phyloP scores from a whole-genome alignment of 1,140 invertebrate species.

The Leptonema lineaticorne region DNA sequence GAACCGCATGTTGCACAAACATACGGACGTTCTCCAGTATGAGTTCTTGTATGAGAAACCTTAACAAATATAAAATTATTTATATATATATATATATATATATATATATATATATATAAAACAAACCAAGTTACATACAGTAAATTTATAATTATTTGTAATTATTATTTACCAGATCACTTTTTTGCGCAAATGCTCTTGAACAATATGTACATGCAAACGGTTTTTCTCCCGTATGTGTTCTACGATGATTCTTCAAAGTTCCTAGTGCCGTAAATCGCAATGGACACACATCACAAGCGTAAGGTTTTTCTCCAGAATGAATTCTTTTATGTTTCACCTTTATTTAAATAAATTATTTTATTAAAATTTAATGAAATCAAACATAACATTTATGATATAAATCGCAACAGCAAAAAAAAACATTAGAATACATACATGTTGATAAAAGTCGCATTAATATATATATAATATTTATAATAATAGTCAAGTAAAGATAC shows the following conservation, averaged over 20 bases:
- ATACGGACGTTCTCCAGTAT: slow-evolving; percentile 81
- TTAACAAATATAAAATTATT: slow-evolving; percentile 35
- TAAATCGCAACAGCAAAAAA: too few species aligned
- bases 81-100: not conserved
- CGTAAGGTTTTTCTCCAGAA: slow-evolving; percentile 75
- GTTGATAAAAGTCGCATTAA: too few species aligned
- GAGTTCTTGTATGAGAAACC: slow-evolving; percentile 70
- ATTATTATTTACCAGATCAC: slow-evolving; percentile 40
- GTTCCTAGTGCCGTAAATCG: slow-evolving; percentile 64
- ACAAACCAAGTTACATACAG: too few species aligned
- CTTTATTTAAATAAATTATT: not conserved
- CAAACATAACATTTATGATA: too few species aligned
- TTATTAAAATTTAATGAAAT: not conserved
- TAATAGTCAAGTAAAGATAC: too few species aligned
- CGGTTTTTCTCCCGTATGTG: slow-evolving; percentile 67
- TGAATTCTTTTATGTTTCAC: slow-evolving; percentile 58
- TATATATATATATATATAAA: slow-evolving; percentile 58
- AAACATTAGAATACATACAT: too few species aligned
- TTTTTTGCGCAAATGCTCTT: slow-evolving; percentile 50
- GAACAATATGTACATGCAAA: slow-evolving; percentile 53
- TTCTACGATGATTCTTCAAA: slow-evolving; percentile 58
- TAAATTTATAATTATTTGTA: not conserved
- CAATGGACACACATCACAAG: slow-evolving; percentile 77
- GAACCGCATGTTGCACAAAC: slow-evolving; percentile 80
- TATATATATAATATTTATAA: too few species aligned